Percentiles rank a stretch among this genome's conserved stretches.
phyloP scores from a whole-genome alignment of 2,888 invertebrate species.

The Pristionchus arcanus region DNA sequence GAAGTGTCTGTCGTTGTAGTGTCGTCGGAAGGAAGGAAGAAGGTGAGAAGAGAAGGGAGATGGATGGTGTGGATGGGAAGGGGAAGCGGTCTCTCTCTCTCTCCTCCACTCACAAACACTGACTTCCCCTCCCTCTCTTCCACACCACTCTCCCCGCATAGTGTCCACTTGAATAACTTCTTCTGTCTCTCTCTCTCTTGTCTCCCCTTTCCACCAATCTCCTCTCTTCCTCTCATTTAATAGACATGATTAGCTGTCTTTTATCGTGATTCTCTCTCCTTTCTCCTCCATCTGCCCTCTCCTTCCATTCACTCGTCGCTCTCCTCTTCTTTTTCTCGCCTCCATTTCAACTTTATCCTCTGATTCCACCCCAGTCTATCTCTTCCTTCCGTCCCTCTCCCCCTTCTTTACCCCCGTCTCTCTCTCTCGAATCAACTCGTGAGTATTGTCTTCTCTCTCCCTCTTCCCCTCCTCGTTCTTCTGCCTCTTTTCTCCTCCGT shows the following conservation, averaged over 20 bases:
- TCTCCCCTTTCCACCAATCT: slow-evolving; percentile 24
- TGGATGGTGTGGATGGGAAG: slow-evolving; percentile 41
- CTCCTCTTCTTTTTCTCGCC: slow-evolving; percentile 22
- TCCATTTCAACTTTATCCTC: slow-evolving; percentile 47
- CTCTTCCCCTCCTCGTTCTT: background rate
- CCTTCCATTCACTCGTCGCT: background rate
- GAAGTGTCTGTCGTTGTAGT: background rate
- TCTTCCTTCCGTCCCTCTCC: background rate
- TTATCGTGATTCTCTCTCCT: slow-evolving; percentile 35
- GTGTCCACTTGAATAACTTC: too few relatives aligned
- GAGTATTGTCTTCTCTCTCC: slow-evolving; percentile 10
- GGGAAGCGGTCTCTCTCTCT: slow-evolving; percentile 37
- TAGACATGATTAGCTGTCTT: slow-evolving; percentile 45
- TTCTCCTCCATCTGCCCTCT: background rate
- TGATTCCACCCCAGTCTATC: slow-evolving; percentile 40
- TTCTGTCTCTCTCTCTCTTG: background rate
- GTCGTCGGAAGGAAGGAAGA: background rate
- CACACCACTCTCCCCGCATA: slow-evolving; percentile 5
- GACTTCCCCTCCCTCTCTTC: slow-evolving; percentile 2
- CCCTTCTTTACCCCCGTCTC: background rate
- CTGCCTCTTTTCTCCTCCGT: background rate
- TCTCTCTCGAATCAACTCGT: slow-evolving; percentile 38
- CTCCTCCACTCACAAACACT: slow-evolving; percentile 12
- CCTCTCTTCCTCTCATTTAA: background rate
- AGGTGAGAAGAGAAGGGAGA: slow-evolving; percentile 16